Percentiles rank a stretch among this genome's conserved stretches.
phyloP scores from a whole-genome alignment of 2,797 vertebrate species.

The Melanotaenia boesemani region DNA sequence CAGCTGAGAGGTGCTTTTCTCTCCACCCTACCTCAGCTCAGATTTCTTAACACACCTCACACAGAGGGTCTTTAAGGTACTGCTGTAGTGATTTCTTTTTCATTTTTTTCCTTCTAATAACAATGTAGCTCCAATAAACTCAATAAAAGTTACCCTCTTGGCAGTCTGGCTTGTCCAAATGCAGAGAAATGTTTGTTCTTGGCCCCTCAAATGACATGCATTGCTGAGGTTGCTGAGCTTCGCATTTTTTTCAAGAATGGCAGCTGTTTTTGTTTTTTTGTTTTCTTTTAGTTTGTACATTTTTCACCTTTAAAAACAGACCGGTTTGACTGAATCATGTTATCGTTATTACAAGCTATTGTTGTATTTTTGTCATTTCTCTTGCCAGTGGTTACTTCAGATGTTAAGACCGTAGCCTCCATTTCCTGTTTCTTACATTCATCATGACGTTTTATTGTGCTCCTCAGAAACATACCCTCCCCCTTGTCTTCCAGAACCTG shows the following conservation, averaged over 20 bases:
- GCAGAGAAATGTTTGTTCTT: slow-evolving; percentile 56
- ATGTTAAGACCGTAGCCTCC: slow-evolving; percentile 49
- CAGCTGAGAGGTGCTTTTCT: slow-evolving; percentile 73
- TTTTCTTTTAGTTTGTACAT: slow-evolving; percentile 58
- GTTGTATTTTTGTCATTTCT: slow-evolving; percentile 62
- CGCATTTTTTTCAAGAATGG: slow-evolving; percentile 82
- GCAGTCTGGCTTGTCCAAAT: slow-evolving; percentile 47
- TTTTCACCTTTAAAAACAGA: slow-evolving; percentile 70
- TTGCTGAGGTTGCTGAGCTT: slow-evolving; percentile 69
- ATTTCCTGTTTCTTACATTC: slow-evolving; percentile 17
- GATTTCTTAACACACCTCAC: slow-evolving; percentile 77
- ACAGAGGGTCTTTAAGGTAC: slow-evolving; percentile 77
- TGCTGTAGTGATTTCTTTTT: slow-evolving; percentile 71
- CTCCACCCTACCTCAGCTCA: slow-evolving; percentile 86
- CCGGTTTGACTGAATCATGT: slow-evolving; percentile 83
- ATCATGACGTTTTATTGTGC: slow-evolving; percentile 15
- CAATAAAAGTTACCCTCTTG: slow-evolving; percentile 34
- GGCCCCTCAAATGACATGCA: slow-evolving; percentile 49
- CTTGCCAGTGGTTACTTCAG: slow-evolving; percentile 60
- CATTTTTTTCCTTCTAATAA: slow-evolving; percentile 37
- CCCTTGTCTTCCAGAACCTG: slow-evolving; percentile 51
- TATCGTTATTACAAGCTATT: slow-evolving; percentile 70
- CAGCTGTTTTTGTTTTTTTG: slow-evolving; percentile 79
- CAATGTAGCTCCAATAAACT: slow-evolving; percentile 68
- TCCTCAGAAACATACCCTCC: slow-evolving; percentile 21